Evolutionary conservation across 2,888 invertebrate genomes (phyloP).

Genomic region (Chloroclystis v-ata): DNA sequence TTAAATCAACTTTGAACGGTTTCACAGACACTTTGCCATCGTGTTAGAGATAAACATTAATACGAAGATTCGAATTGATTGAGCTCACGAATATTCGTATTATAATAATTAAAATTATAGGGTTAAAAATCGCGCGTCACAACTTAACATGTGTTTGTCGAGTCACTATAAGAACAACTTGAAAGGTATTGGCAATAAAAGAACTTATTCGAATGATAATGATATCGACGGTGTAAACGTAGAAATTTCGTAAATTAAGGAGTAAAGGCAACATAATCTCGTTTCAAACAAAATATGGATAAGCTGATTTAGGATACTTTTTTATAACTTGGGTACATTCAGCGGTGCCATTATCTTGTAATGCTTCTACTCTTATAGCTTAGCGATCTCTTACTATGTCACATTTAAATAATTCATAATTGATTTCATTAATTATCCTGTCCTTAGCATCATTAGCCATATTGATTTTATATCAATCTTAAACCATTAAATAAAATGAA

Average conservation of each 20-base stretch:
- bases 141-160: conserved; percentile 73
- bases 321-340: conserved; percentile 74
- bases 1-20: conserved; percentile 23
- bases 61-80: conserved; percentile 55
- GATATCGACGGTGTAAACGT: conserved; percentile 37
- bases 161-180: conserved; percentile 52
- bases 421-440: conserved; percentile 34
- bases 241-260: conserved; percentile 48
- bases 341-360: conserved; percentile 72
- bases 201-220: conserved; percentile 35
- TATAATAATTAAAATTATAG: conserved; percentile 57
- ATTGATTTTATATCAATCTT: conserved; percentile 24
- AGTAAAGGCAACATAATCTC: conserved; percentile 67
- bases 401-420: conserved; percentile 38
- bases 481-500: conserved; percentile 35
- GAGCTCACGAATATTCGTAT: conserved; percentile 73
- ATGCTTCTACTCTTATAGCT: conserved; percentile 57
- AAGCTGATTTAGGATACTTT: conserved; percentile 72
- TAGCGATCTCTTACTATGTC: conserved; percentile 57
- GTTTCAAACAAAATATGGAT: conserved; percentile 61
- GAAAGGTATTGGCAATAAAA: conserved; percentile 68
- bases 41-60: conserved; percentile 50
- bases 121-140: conserved; percentile 70
- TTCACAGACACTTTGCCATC: conserved; percentile 49
- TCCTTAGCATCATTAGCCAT: conserved; percentile 29